phyloP scores from a whole-genome alignment of 1,140 invertebrate genomes.

The Rhopalosiphum padi region DNA sequence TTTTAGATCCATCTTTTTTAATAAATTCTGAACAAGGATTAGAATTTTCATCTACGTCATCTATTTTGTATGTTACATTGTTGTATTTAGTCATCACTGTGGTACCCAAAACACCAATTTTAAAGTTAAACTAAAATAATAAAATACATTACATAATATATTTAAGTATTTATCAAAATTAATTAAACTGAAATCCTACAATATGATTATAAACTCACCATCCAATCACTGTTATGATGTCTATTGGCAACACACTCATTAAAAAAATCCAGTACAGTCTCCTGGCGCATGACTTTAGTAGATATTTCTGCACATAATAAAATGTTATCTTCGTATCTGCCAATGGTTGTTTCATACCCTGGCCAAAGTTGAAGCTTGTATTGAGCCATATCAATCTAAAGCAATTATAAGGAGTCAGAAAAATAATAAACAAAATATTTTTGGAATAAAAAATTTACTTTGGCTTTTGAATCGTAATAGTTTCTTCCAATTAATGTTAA shows the following conservation, averaged over 20 bases:
- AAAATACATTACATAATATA: background rate
- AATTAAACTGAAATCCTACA: background rate
- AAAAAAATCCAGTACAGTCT: slow-evolving; percentile 69
- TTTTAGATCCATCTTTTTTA: slow-evolving; percentile 65
- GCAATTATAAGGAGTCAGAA: background rate
- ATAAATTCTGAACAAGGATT: slow-evolving; percentile 74
- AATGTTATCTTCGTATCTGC: slow-evolving; percentile 76
- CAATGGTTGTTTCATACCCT: slow-evolving; percentile 79
- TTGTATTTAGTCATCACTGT: slow-evolving; percentile 85
- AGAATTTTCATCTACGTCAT: slow-evolving; percentile 76
- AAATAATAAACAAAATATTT: background rate
- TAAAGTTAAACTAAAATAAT: slow-evolving; percentile 54
- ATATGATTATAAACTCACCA: slow-evolving; percentile 53
- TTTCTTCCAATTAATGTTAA: slow-evolving; percentile 78
- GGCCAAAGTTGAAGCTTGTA: slow-evolving; percentile 75
- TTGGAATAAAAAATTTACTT: slow-evolving; percentile 64
- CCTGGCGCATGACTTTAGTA: slow-evolving; percentile 75
- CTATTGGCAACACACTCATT: slow-evolving; percentile 64
- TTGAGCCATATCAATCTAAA: slow-evolving; percentile 64
- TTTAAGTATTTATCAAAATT: too few species aligned
- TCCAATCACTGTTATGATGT: slow-evolving; percentile 59
- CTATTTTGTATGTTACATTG: slow-evolving; percentile 78
- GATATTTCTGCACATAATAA: slow-evolving; percentile 78
- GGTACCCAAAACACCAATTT: slow-evolving; percentile 55
- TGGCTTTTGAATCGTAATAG: slow-evolving; percentile 76